Conservation (phyloP, 2,888 invertebrate species). For the Drosophila setosimentum region DNA sequence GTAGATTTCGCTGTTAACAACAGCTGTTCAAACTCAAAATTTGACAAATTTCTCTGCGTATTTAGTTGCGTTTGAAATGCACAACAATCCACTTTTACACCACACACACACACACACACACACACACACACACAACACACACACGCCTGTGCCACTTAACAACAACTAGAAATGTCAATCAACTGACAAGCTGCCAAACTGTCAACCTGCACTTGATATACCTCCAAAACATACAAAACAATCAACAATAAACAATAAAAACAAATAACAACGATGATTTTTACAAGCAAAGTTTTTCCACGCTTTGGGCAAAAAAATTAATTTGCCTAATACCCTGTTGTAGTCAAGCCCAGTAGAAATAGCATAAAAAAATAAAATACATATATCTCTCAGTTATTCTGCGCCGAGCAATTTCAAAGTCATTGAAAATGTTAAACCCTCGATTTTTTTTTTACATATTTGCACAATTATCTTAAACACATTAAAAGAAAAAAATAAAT, state of each 20-base stretch:
- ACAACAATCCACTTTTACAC: conserved; percentile 26
- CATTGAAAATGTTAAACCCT: neutral
- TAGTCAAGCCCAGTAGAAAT: neutral
- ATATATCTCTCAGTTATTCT: neutral
- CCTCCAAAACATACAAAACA: conserved; percentile 40
- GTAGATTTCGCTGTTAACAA: neutral
- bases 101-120: conserved; percentile 26
- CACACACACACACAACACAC: neutral
- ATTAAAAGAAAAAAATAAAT: neutral
- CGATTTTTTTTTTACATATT: neutral
- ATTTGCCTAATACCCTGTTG: conserved; percentile 12
- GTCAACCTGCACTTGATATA: conserved; percentile 70
- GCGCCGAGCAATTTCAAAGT: neutral
- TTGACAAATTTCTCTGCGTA: conserved; percentile 53
- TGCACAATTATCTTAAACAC: neutral
- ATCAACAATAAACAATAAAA: conserved; percentile 20
- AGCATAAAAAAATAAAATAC: neutral
- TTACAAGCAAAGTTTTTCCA: conserved; percentile 51
- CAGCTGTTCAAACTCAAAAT: conserved; percentile 32
- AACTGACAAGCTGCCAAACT: conserved; percentile 72
- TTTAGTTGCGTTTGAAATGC: conserved; percentile 6
- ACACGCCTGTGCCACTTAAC: conserved; percentile 72
- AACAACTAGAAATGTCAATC: conserved; percentile 81
- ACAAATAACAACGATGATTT: conserved; percentile 20
- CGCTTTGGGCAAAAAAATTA: conserved; percentile 44